Conservation (phyloP, 2,888 invertebrate genomes). For the Oscheius sp. region DNA sequence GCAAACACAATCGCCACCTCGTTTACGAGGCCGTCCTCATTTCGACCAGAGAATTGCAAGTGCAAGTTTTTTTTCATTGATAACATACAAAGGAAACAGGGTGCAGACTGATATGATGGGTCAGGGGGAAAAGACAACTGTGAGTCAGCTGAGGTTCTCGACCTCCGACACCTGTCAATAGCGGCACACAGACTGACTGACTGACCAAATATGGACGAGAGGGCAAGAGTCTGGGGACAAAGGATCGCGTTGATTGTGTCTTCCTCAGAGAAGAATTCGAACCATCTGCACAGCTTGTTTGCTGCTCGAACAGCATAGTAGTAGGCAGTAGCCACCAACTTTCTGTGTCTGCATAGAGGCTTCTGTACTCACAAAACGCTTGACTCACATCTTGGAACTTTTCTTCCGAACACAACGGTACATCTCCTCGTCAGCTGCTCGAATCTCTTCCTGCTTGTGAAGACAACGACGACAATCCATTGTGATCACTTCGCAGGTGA, state of each 20-base stretch:
- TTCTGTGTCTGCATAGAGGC: not conserved
- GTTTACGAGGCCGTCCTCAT: conserved; percentile 24
- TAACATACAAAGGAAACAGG: too few species aligned
- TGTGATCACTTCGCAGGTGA: not conserved
- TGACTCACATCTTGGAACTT: not conserved
- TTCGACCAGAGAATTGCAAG: not conserved
- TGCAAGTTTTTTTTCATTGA: too few species aligned
- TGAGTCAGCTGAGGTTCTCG: not conserved
- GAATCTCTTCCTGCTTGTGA: not conserved
- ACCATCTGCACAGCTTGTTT: too few species aligned
- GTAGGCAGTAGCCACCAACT: not conserved
- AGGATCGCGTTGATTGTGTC: too few species aligned
- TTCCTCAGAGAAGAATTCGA: too few species aligned
- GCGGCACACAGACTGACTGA: conserved; percentile 5
- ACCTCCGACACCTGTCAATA: conserved; percentile 24
- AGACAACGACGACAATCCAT: not conserved
- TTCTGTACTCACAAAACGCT: not conserved
- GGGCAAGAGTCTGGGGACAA: not conserved
- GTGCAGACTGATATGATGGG: too few species aligned
- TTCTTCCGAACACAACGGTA: not conserved
- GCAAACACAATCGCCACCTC: conserved; percentile 14
- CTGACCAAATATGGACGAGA: conserved; percentile 12
- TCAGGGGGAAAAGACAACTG: too few species aligned
- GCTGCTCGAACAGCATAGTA: not conserved
- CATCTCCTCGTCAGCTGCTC: not conserved